A percentile compares a stretch with the other conserved stretches of the same genome.
Evolutionary conservation across 2,888 invertebrate species (phyloP).

Genomic region (Temnothorax unifasciatus): DNA sequence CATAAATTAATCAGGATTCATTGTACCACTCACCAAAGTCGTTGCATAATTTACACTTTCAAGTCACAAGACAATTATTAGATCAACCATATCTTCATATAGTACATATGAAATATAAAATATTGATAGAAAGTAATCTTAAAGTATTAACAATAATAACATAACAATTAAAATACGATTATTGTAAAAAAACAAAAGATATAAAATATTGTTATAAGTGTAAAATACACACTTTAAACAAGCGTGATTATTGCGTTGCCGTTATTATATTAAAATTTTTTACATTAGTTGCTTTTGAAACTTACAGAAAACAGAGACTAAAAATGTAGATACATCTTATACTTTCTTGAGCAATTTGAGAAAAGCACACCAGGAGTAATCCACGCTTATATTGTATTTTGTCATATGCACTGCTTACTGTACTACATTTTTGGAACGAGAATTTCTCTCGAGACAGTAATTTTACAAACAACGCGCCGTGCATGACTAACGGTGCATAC

Average conservation of each 20-base stretch:
- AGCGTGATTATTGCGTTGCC: background rate
- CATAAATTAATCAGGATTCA: constrained; percentile 42
- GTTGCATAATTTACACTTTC: constrained; percentile 13
- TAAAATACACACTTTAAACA: background rate
- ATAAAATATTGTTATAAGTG: background rate
- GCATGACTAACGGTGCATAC: background rate
- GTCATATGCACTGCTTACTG: background rate
- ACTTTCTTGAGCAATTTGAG: background rate
- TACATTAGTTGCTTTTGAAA: background rate
- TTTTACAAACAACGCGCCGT: constrained; percentile 36
- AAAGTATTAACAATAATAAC: background rate
- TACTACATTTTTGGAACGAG: constrained; percentile 15
- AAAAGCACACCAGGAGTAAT: constrained; percentile 13
- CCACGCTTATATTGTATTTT: constrained; percentile 30
- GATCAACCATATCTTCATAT: background rate
- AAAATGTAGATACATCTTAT: background rate
- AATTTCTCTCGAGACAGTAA: constrained; percentile 47
- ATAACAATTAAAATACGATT: background rate
- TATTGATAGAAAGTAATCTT: background rate
- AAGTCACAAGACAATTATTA: background rate
- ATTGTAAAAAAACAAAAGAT: background rate
- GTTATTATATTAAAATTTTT: background rate
- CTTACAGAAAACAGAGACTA: background rate
- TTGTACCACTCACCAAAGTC: constrained; percentile 17
- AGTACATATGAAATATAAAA: background rate